Conservation (phyloP, 2,888 invertebrate species). For the Tetropium fuscum region DNA sequence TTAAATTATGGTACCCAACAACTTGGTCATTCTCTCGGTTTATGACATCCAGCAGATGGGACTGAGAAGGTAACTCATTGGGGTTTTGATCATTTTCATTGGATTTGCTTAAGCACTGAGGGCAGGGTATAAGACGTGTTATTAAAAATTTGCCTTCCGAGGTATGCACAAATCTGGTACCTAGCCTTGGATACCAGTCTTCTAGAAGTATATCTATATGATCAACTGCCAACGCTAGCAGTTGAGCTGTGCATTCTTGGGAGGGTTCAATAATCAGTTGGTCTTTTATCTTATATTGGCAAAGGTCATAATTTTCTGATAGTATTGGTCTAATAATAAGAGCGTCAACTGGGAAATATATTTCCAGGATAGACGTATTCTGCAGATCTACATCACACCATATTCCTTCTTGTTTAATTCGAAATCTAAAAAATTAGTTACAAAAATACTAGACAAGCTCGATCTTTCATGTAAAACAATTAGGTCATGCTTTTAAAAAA, state of each 20-base stretch:
- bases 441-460: background rate
- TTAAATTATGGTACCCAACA: constrained; percentile 22
- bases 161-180: constrained; percentile 97
- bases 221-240: constrained; percentile 91
- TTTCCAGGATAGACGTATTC: constrained; percentile 86
- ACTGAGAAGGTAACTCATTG: constrained; percentile 36
- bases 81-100: constrained; percentile 35
- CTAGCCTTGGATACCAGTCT: constrained; percentile 96
- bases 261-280: constrained; percentile 81
- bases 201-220: constrained; percentile 96
- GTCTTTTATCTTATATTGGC: constrained; percentile 53
- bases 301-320: constrained; percentile 49
- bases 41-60: constrained; percentile 30
- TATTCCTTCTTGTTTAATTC: constrained; percentile 83
- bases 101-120: constrained; percentile 76
- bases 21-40: constrained; percentile 37
- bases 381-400: constrained; percentile 88
- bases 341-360: constrained; percentile 81
- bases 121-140: constrained; percentile 93
- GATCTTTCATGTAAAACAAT: no score
- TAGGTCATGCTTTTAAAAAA: no score
- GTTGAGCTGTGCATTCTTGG: constrained; percentile 82
- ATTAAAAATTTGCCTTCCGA: constrained; percentile 96
- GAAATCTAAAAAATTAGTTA: constrained; percentile 69
- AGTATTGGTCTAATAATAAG: constrained; percentile 70